phyloP scores from a whole-genome alignment of 1,140 invertebrate species.

The Leptinotarsa lineolata region DNA sequence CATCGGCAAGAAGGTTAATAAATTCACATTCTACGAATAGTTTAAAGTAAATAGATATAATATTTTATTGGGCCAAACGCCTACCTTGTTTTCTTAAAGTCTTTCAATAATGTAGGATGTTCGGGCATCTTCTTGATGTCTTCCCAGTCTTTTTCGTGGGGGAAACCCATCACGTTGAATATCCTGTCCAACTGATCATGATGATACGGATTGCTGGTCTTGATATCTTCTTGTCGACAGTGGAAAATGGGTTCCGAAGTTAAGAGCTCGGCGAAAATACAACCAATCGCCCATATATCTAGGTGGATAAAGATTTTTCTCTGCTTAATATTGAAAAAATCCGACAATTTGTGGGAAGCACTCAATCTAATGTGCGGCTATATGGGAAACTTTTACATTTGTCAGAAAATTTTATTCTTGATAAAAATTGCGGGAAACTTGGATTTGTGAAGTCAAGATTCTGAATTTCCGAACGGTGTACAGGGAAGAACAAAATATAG shows the following conservation, averaged over 20 bases:
- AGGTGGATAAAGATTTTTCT: slow-evolving; percentile 30
- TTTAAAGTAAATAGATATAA: too few relatives aligned
- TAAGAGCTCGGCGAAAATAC: slow-evolving; percentile 97
- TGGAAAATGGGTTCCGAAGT: slow-evolving; percentile 99
- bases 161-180: slow-evolving; percentile 99
- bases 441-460: too few relatives aligned
- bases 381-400: too few relatives aligned
- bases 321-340: too few relatives aligned
- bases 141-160: slow-evolving; percentile 98
- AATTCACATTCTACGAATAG: too few relatives aligned
- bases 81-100: slow-evolving; percentile 96
- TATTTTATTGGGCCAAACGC: slow-evolving; percentile 42
- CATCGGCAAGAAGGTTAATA: too few relatives aligned
- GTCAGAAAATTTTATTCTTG: too few relatives aligned
- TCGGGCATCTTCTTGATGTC: slow-evolving; percentile 99
- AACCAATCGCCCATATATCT: slow-evolving; percentile 99
- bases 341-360: too few relatives aligned
- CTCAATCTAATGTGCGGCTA: too few relatives aligned
- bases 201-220: slow-evolving; percentile 99
- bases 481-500: too few relatives aligned
- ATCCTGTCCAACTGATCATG: slow-evolving; percentile 99
- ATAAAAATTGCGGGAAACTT: too few relatives aligned
- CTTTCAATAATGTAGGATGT: slow-evolving; percentile 92
- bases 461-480: too few relatives aligned
- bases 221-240: slow-evolving; percentile 99